Base-by-base conservation (phyloP, 1,140 invertebrate species). In the Papilio aristodemus region DNA sequence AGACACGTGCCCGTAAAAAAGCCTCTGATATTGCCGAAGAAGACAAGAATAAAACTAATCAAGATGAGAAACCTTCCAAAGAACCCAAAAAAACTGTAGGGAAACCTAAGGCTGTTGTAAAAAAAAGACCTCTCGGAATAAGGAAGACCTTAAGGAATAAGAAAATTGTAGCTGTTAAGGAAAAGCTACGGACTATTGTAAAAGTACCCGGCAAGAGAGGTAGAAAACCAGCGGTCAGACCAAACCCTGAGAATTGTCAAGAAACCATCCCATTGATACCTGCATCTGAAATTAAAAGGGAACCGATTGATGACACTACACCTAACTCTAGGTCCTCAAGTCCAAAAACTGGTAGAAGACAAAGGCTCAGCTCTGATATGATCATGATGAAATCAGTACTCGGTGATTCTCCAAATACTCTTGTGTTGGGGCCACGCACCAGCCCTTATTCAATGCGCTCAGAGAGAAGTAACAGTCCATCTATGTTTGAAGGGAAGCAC, bases 401-500 rank as follows among this genome's bases (percentile, higher is more conserved):
- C 66, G 81, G 78, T 38, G 91, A 91, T 68, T 78, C 84, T 41
- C 84, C 89, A n/a, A 79, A 71, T 13, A 84, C 76, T 62, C 76
- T 91, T 37, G 79, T 90, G 38, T 74, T 87, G 13, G 89, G 89
- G 14, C 81, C 89, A 36, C 82, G 89, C 9, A 90, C 88, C 37
- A 93, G 91, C 74, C 92, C 92, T 25, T 93, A 93, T 70, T 92
- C 90, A 25, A 93, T 93, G 77, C 82, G 93, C 50, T 93, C 93
- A 11, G 93, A 93, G 76, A 81, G 91, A 72, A 91, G 91, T 71
- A 90, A 90, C 75, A 92, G 91, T 70, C 90, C 90, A 37, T 89
- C 88, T 68, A 70, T 88, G 37, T 80, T 84, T 74, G 85, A 88
- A 74, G 80, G 76, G 10, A 93, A 94, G 68, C 93, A 93, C 58